Base-by-base conservation (phyloP, 1,140 invertebrate genomes). In the Potamilus streckersoni region DNA sequence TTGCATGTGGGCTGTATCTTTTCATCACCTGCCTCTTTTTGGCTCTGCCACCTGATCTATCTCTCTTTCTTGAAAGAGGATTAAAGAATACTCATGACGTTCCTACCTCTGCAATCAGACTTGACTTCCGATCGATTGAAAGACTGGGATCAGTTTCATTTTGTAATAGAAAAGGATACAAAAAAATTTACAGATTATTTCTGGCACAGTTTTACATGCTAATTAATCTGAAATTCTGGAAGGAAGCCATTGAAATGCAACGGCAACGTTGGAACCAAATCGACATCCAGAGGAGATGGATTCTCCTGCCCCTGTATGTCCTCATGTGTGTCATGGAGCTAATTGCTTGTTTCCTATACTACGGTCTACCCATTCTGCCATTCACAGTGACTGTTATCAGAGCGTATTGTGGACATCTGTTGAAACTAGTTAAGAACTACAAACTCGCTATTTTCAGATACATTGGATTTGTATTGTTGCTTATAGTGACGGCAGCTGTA, bases 191-290 rank as follows among this genome's bases (percentile, higher is more conserved):
- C n/a, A 57, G 56, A 19, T 38, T 74, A 11, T 55, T 69, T 13
- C 5, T 69, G 6, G 59, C 56, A 15, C 73, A 63, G 57, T 69
- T 69, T 20, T 74, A 60, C 56, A 69, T 74, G 67, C 66, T 74
- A 8, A n/a, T 74, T 4, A 74, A 74, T 68, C 27, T 11, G 5
- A 74, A 69, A 19, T 69, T 62, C 27, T 74, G 73, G 73, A 69
- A 69, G 38, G 38, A 69, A 23, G 17, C 62, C n/a, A 56, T 69
- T 23, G 0, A 49, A 20, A 55, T 70, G 61, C 66, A 75, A 63
- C 23, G 8, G 2, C 58, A 56, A 11, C n/a, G 73, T 2, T 75
- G 67, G 73, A 23, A 38, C 20, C 19, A 15, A 23, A 13, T 49
- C 13, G 60, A 20, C 27, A 14, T 23, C 55, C n/a, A 13, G 17